phyloP scores from a whole-genome alignment of 2,888 invertebrate species.

The Theretra japonica region DNA sequence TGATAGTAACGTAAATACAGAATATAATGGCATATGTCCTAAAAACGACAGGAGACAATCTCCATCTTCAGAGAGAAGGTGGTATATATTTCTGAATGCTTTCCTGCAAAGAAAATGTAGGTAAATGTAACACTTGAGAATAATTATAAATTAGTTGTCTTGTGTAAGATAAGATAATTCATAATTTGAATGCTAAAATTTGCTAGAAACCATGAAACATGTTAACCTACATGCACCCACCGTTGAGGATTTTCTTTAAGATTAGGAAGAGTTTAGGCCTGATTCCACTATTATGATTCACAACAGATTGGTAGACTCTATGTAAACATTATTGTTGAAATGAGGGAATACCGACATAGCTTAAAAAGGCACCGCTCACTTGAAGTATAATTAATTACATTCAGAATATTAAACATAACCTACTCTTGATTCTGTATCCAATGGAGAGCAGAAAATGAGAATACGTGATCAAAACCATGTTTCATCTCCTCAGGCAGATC shows the following conservation, averaged over 20 bases:
- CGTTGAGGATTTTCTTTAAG: too few species aligned
- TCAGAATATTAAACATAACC: slow-evolving; percentile 47
- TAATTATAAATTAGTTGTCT: neutral
- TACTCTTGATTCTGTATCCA: slow-evolving; percentile 91
- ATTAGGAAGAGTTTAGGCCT: too few species aligned
- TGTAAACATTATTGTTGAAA: too few species aligned
- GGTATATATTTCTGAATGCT: slow-evolving; percentile 85
- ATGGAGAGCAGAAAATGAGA: slow-evolving; percentile 92
- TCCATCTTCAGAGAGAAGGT: slow-evolving; percentile 87
- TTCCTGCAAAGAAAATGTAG: slow-evolving; percentile 68
- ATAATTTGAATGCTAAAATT: too few species aligned
- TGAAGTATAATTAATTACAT: neutral
- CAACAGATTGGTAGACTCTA: too few species aligned
- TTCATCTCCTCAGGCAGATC: slow-evolving; percentile 75
- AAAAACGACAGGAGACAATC: slow-evolving; percentile 88
- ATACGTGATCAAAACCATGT: slow-evolving; percentile 86
- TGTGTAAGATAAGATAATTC: too few species aligned
- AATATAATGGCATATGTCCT: slow-evolving; percentile 87
- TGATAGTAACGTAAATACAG: slow-evolving; percentile 86
- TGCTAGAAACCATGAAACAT: too few species aligned
- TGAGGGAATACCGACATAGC: too few species aligned
- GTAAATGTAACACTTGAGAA: neutral
- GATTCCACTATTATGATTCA: too few species aligned
- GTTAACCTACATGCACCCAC: too few species aligned
- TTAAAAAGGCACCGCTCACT: too few species aligned